Evolutionary conservation across 92 coral and sea anemone species (phyloP), one percentile per base, ranked within the genome.

Genomic region (Porites divaricata): DNA sequence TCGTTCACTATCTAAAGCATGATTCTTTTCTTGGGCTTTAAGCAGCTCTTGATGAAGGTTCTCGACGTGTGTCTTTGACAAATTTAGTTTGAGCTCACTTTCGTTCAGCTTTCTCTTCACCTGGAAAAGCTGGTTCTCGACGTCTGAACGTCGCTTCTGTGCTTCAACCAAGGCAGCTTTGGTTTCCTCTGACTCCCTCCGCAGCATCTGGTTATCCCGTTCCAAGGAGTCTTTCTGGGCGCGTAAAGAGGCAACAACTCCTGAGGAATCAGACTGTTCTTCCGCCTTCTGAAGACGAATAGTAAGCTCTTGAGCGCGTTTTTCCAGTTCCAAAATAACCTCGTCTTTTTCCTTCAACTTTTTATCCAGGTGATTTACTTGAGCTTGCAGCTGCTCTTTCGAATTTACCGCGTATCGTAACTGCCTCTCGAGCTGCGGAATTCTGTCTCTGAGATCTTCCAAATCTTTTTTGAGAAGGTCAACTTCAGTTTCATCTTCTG

Each of bases 151-250:
- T 15, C 88, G 92, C 87, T 91, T 97, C 82, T 93, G 96, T 70
- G 91, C 75, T 17, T 95, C 98, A n/a, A 79, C 62, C 61, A 93
- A 89, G 51, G 89, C 78, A 48, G 53, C 67, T 78, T 91, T 92
- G 63, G 90, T 67, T 49, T 93, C 81, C 45, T 85, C 88, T 57
- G 95, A 78, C 68, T 97, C 99, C 70, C 91, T 94, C 84, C 77
- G 95, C 6, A 93, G 89, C 95, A 93, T 95, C 73, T 93, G 89
- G 90, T 90, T 95, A 67, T 97, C 99, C 25, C 96, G 95, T 81
- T 97, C 98, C 57, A 97, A 80, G 45, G 92, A 78, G 76, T 95
- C 92, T 70, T 89, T 93, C 72, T 94, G 98, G 64, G 91, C 88
- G 26, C 98, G 95, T 45, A 97, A 87, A 56, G 98, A 95, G 10